phyloP scores from a whole-genome alignment of 2,888 invertebrate species.

The Drosophila anomelani region DNA sequence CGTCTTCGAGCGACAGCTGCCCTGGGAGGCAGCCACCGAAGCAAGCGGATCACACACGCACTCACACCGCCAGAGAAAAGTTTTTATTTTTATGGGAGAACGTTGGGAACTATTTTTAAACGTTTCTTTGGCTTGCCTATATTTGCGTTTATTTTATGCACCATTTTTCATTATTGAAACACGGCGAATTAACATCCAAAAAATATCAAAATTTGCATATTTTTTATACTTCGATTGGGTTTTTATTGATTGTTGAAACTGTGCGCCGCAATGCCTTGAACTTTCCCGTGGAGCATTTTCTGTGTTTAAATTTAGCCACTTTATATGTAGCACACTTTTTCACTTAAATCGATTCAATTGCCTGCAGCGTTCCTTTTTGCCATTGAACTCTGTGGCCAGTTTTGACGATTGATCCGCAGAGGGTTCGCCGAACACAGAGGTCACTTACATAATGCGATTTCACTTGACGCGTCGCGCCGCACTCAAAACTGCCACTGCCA shows the following conservation, averaged over 20 bases:
- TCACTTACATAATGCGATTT: conserved; percentile 73
- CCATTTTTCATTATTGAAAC: conserved; percentile 31
- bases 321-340: conserved; percentile 66
- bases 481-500: conserved; percentile 72
- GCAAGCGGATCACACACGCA: conserved; percentile 33
- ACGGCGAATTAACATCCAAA: background rate
- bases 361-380: conserved; percentile 29
- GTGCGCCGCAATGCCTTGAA: conserved; percentile 52
- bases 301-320: conserved; percentile 62
- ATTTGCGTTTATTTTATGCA: conserved; percentile 58
- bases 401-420: background rate
- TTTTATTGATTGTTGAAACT: conserved; percentile 46
- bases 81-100: conserved; percentile 70
- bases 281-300: conserved; percentile 48
- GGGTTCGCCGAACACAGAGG: conserved; percentile 21
- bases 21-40: conserved; percentile 63
- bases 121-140: conserved; percentile 55
- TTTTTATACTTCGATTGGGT: conserved; percentile 27
- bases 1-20: conserved; percentile 58
- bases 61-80: conserved; percentile 32
- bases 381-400: conserved; percentile 42
- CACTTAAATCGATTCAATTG: conserved; percentile 32
- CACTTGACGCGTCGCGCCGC: conserved; percentile 64
- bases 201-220: conserved; percentile 17
- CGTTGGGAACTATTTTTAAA: conserved; percentile 82